These are phyloP conservation scores for Burhinus bistriatus DNA, from an alignment of 2,113 vertebrate genomes.

Conservation along the genomic window DNA sequence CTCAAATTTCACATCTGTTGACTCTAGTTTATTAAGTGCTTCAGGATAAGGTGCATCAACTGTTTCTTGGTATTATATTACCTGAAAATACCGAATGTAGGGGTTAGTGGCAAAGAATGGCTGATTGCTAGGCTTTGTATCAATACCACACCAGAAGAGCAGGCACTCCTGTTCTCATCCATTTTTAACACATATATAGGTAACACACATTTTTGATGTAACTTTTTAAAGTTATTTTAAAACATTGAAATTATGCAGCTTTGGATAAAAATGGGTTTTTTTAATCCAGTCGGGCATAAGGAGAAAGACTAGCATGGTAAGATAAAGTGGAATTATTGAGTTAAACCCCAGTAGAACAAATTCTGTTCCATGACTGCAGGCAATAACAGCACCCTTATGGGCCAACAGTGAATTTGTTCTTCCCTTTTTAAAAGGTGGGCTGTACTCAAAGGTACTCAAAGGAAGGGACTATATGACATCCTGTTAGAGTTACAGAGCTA, in stretches of 20 bases:
- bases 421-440: neutral
- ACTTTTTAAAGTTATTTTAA: neutral
- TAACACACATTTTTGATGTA: neutral
- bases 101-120: neutral
- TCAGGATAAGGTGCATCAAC: slow-evolving; percentile 12
- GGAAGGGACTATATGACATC: neutral
- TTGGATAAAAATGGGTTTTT: neutral
- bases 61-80: neutral
- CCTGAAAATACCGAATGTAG: neutral
- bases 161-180: neutral
- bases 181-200: neutral
- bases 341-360: neutral
- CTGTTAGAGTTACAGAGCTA: neutral
- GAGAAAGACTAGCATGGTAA: neutral
- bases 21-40: slow-evolving; percentile 24
- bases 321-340: neutral
- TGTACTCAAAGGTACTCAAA: neutral
- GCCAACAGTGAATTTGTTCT: neutral
- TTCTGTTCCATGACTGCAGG: neutral
- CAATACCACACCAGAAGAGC: neutral
- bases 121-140: neutral
- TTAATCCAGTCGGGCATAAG: neutral
- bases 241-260: neutral
- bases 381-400: neutral
- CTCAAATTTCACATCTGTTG: slow-evolving; percentile 54